A percentile compares a stretch with the other conserved stretches of the same genome.
Evolutionary conservation across 2,888 invertebrate genomes (phyloP).

Genomic region (Lacanobia oleracea): DNA sequence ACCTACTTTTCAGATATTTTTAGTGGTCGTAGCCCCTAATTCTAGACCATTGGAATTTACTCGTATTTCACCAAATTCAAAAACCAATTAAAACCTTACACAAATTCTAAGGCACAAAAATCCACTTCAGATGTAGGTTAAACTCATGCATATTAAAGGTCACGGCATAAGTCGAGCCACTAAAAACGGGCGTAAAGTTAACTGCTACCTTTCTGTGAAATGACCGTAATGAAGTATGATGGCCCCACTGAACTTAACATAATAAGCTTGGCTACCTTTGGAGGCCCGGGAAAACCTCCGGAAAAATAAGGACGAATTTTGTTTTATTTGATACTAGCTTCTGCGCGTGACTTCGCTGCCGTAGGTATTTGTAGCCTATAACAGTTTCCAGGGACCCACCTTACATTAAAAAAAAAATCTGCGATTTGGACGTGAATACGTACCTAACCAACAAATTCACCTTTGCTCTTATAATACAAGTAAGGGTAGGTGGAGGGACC

Average conservation of each 20-base stretch:
- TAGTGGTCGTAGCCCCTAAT: too few species aligned
- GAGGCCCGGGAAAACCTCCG: slow-evolving; percentile 19
- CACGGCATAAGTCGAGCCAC: slow-evolving; percentile 45
- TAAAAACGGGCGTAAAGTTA: slow-evolving; percentile 46
- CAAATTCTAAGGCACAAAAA: slow-evolving; percentile 6
- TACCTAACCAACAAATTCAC: too few species aligned
- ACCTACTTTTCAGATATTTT: too few species aligned
- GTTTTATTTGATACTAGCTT: slow-evolving; percentile 3
- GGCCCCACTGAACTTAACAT: slow-evolving; percentile 58
- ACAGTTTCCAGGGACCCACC: too few species aligned
- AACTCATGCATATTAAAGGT: slow-evolving; percentile 50
- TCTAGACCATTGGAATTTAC: too few species aligned
- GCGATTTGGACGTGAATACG: too few species aligned
- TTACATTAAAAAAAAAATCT: too few species aligned
- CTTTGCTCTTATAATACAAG: too few species aligned
- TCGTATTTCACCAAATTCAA: neutral
- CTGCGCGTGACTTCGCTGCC: too few species aligned
- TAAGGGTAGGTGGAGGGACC: too few species aligned
- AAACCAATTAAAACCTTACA: too few species aligned
- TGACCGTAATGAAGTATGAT: slow-evolving; percentile 52
- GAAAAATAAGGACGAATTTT: slow-evolving; percentile 46
- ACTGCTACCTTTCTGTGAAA: slow-evolving; percentile 49
- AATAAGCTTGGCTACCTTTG: slow-evolving; percentile 51
- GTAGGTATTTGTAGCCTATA: too few species aligned
- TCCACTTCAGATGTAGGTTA: slow-evolving; percentile 34